phyloP scores from a whole-genome alignment of 2,797 vertebrate species.

The Uromys caudimaculatus region DNA sequence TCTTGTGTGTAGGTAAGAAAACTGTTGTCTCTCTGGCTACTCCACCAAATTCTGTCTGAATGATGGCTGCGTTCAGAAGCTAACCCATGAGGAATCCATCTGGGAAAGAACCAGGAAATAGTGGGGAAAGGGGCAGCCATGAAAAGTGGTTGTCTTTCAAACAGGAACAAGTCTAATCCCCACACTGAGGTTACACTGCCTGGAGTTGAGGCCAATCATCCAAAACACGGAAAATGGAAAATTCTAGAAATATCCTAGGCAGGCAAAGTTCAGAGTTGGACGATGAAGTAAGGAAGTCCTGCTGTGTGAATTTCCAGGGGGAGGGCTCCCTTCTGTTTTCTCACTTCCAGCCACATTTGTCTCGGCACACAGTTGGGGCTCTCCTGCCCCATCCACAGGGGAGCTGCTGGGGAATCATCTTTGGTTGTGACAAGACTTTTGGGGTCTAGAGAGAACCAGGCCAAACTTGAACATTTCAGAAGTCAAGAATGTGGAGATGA shows the following conservation, averaged over 20 bases:
- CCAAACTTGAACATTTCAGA: not conserved
- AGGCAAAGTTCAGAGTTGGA: not conserved
- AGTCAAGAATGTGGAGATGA: not conserved
- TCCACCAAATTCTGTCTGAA: not conserved
- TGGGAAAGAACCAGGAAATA: not conserved
- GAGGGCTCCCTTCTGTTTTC: accelerated
- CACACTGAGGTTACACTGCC: not conserved
- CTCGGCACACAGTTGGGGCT: accelerated
- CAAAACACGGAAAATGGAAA: not conserved
- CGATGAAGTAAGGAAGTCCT: accelerated
- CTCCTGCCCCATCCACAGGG: not conserved
- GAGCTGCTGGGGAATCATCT: not conserved
- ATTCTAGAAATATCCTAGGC: not conserved
- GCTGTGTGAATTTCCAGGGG: not conserved
- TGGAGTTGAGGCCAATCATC: not conserved
- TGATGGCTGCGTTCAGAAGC: not conserved
- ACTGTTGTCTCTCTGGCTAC: too few species aligned
- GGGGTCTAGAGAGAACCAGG: not conserved
- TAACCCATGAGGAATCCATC: accelerated
- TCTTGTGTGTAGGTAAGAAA: not conserved
- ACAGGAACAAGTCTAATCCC: not conserved
- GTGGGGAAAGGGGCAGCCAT: not conserved
- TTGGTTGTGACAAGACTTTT: not conserved
- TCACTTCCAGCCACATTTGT: not conserved
- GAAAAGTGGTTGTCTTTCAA: not conserved